Base-by-base conservation (phyloP, 2,888 invertebrate species). In the Aromia moschata region DNA sequence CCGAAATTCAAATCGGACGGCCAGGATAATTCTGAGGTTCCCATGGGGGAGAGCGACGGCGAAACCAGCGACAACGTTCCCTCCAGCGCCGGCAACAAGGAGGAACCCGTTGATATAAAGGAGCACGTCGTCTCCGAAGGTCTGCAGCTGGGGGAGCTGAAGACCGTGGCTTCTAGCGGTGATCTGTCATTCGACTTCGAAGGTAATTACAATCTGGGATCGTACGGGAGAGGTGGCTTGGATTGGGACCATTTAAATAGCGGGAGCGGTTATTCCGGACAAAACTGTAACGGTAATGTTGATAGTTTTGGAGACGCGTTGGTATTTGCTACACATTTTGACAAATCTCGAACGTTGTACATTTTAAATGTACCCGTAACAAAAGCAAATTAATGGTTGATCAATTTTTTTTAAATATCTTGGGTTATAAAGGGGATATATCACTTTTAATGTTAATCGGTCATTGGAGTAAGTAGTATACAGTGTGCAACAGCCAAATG, bases 101-200 rank as follows among this genome's bases (percentile, higher is more conserved):
- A 31, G 14, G 41, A 52, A 17, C 31, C 14, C 25, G 12, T 37
- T 7, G 52, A 52, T 40, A 4, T 41, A 9, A 30, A 52, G 1
- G 45, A 54, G 7, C 33, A 45, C 10, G 30, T 18, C 18, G 15
- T 31, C 2, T 38, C 33, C 31, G 53, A 54, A n/a, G 44, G n/a
- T 20, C 14, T 46, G 11, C 12, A 49, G 33, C 7, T 46, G 40
- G 33, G 38, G 14, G 52, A 51, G 12, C 38, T 52, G 31, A 57
- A 56, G 31, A 41, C 37, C 15, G 44, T 52, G 11, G 44, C 51
- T 16, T 46, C 46, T 37, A 43, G 47, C 37, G 40, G 47, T 60
- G 49, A 57, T 18, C n/a, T 53, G 43, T 40, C 58, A 14, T 70
- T 69, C 49, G 68, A 69, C 56, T 70, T 70, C 40, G 69, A 70